phyloP scores from a whole-genome alignment of 2,888 invertebrate species.

The Reticulitermes lucifugus region DNA sequence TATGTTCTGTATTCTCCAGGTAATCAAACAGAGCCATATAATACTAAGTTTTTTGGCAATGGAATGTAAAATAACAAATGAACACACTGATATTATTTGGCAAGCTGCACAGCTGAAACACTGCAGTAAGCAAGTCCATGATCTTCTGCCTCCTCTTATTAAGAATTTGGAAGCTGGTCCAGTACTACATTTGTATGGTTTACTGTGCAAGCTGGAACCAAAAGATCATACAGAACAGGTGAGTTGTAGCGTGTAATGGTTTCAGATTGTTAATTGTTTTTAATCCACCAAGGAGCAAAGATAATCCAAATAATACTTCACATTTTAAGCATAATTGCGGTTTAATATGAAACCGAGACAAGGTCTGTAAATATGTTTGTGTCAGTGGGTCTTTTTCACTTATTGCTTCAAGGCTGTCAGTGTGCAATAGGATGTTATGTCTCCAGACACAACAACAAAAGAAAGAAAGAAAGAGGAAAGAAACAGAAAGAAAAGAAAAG shows the following conservation, averaged over 20 bases:
- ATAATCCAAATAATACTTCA: no score
- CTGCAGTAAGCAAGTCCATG: constrained; percentile 88
- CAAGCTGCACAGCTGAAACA: constrained; percentile 95
- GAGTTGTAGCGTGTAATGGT: constrained; percentile 45
- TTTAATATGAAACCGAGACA: no score
- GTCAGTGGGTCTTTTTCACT: no score
- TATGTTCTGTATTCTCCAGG: constrained; percentile 63
- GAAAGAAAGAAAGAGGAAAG: no score
- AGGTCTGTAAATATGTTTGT: no score
- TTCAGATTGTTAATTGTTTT: no score
- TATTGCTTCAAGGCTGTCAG: no score
- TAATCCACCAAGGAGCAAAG: no score
- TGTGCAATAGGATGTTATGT: no score
- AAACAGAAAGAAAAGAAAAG: no score
- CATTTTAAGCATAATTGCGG: no score
- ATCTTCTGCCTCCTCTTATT: constrained; percentile 88
- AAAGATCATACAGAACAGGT: constrained; percentile 94
- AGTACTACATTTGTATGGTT: constrained; percentile 87
- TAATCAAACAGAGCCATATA: constrained; percentile 95
- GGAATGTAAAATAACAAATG: constrained; percentile 89
- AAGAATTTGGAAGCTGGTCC: constrained; percentile 90
- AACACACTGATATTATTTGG: constrained; percentile 94
- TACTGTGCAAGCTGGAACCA: constrained; percentile 88
- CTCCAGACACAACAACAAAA: no score
- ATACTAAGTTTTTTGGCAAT: constrained; percentile 93